Percentiles rank a stretch among this genome's conserved stretches.
Conservation (phyloP, 64 coral and sea anemone genomes). For the Pocillopora verrucosa region DNA sequence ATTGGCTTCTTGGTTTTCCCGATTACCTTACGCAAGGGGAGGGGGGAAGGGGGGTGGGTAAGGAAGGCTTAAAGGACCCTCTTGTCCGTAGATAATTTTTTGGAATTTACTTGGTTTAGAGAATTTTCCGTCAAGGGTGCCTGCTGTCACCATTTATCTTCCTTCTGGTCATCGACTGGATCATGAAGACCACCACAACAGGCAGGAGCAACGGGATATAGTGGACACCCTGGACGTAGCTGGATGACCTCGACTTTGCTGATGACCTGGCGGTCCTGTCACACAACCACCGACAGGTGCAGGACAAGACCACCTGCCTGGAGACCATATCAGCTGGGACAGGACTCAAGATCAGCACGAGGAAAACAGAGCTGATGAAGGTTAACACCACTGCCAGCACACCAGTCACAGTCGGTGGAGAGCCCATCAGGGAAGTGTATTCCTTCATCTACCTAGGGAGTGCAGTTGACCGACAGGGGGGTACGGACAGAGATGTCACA, state of each 20-base stretch:
- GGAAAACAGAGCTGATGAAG: neutral
- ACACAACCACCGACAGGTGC: slow-evolving; percentile 3
- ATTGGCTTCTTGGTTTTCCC: no score
- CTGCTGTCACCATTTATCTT: slow-evolving; percentile 17
- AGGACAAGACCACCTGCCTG: slow-evolving; percentile 12
- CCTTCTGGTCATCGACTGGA: slow-evolving; percentile 20
- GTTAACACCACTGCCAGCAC: neutral
- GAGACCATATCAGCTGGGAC: neutral
- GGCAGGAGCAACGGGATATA: no score
- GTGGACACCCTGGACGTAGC: slow-evolving; percentile 8
- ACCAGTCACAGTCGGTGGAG: neutral
- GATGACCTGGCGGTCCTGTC: neutral
- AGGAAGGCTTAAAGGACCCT: no score
- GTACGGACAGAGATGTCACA: no score
- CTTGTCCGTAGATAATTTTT: no score
- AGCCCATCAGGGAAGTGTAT: no score
- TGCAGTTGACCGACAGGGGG: no score
- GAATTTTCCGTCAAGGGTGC: neutral
- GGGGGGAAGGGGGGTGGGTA: no score
- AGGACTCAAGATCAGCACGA: neutral
- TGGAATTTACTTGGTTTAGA: no score
- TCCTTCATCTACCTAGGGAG: no score
- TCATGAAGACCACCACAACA: neutral
- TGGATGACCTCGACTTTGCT: slow-evolving; percentile 13
- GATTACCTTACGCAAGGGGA: no score